Evolutionary conservation across 2,888 invertebrate genomes (phyloP).

Genomic region (Leptinotarsa peninsularis): DNA sequence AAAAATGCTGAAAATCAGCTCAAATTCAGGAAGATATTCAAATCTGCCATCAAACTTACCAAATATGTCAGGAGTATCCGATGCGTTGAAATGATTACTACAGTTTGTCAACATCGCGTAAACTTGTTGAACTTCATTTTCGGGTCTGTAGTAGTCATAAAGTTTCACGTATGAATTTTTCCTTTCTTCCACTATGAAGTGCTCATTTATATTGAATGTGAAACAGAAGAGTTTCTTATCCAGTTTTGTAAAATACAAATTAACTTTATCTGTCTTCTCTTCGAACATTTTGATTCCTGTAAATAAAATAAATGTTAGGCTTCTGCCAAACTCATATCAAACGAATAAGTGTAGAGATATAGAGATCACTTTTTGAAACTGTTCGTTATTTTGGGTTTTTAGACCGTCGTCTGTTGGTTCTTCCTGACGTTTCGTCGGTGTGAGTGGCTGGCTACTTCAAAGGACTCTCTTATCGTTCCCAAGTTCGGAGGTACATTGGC

Average conservation of each 20-base stretch:
- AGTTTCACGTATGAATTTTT: conserved; percentile 71
- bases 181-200: conserved; percentile 66
- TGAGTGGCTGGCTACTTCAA: no score
- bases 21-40: no score
- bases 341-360: neutral
- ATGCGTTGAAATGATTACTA: conserved; percentile 31
- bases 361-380: no score
- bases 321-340: neutral
- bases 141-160: conserved; percentile 76
- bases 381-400: no score
- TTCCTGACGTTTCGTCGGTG: no score
- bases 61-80: conserved; percentile 41
- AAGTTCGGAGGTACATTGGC: no score
- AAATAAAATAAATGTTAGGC: neutral
- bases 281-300: conserved; percentile 70
- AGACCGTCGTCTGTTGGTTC: no score
- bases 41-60: conserved; percentile 25
- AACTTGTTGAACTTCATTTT: conserved; percentile 59
- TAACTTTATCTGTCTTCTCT: conserved; percentile 66
- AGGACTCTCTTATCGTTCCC: no score
- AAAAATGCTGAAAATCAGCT: no score
- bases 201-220: conserved; percentile 67
- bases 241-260: conserved; percentile 69
- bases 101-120: conserved; percentile 52
- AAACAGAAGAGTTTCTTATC: conserved; percentile 66